Conservation (phyloP, 2,888 invertebrate genomes). For the Augochlorella aurata region DNA sequence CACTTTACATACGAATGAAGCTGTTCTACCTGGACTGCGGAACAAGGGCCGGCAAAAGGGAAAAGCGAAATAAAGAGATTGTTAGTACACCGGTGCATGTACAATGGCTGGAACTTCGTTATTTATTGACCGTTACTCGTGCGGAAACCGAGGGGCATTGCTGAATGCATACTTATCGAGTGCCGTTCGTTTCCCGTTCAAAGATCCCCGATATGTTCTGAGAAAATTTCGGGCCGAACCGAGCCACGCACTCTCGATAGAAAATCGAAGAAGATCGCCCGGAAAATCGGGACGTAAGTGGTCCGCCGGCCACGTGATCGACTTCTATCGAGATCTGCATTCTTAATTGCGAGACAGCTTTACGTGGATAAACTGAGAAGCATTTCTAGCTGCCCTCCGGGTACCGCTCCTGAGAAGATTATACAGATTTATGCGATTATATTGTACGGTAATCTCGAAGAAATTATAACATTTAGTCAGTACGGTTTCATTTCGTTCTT, state of each 20-base stretch:
- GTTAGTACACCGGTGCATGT: slow-evolving; percentile 29
- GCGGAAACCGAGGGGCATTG: slow-evolving; percentile 9
- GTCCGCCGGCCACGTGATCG: slow-evolving; percentile 8
- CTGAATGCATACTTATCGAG: slow-evolving; percentile 38
- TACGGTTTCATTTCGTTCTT: background rate
- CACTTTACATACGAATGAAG: slow-evolving; percentile 15
- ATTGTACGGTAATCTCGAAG: background rate
- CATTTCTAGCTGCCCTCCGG: no score
- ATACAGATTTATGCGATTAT: background rate
- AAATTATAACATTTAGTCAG: background rate
- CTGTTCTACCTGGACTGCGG: slow-evolving; percentile 10
- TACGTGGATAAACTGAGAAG: background rate
- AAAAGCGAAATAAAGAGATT: slow-evolving; percentile 38
- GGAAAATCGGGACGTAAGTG: slow-evolving; percentile 8
- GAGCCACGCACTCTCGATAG: background rate
- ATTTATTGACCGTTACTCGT: slow-evolving; percentile 47
- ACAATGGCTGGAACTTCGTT: slow-evolving; percentile 30
- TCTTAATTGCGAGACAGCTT: background rate
- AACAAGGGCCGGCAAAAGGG: background rate
- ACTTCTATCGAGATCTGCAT: background rate
- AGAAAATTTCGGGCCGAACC: slow-evolving; percentile 15
- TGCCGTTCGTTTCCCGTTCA: slow-evolving; percentile 24
- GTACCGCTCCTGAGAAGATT: background rate
- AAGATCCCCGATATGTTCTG: slow-evolving; percentile 29
- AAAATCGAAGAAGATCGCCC: slow-evolving; percentile 18